phyloP scores from a whole-genome alignment of 2,888 invertebrate genomes.

The Orthonevra nobilis region DNA sequence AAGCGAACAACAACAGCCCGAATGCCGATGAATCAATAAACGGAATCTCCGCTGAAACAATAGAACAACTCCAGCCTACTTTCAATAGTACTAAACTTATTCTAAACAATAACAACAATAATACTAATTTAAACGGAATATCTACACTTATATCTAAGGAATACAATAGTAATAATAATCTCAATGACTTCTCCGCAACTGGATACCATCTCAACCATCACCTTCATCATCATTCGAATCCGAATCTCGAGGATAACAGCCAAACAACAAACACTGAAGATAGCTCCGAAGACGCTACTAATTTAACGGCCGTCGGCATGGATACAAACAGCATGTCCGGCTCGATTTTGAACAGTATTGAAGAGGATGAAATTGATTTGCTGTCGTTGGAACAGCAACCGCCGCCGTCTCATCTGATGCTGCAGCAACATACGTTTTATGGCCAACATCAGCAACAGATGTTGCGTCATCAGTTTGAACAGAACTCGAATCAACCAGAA shows the following conservation, averaged over 20 bases:
- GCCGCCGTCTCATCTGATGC: slow-evolving; percentile 65
- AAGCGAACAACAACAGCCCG: too few relatives aligned
- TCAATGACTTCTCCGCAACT: slow-evolving; percentile 47
- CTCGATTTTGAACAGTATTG: slow-evolving; percentile 69
- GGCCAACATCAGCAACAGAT: slow-evolving; percentile 64
- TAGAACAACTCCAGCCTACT: slow-evolving; percentile 71
- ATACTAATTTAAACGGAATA: slow-evolving; percentile 64
- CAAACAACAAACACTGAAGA: slow-evolving; percentile 65
- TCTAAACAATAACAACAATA: slow-evolving; percentile 68
- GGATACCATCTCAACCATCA: slow-evolving; percentile 47
- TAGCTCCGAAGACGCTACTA: slow-evolving; percentile 69
- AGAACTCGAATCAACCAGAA: slow-evolving; percentile 71
- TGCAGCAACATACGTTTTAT: slow-evolving; percentile 73
- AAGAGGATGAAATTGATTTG: slow-evolving; percentile 65
- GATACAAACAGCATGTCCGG: slow-evolving; percentile 66
- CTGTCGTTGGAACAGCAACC: slow-evolving; percentile 71
- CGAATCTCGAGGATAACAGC: slow-evolving; percentile 65
- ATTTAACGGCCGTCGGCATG: slow-evolving; percentile 60
- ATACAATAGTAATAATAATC: slow-evolving; percentile 54
- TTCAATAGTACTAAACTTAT: slow-evolving; percentile 63
- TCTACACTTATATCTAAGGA: slow-evolving; percentile 61
- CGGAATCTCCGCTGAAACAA: slow-evolving; percentile 64
- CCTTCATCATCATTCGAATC: slow-evolving; percentile 33
- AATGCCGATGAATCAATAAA: slow-evolving; percentile 53
- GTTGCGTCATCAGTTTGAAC: slow-evolving; percentile 69